Conservation (phyloP, 2,797 vertebrate species). For the Notamacropus eugenii region DNA sequence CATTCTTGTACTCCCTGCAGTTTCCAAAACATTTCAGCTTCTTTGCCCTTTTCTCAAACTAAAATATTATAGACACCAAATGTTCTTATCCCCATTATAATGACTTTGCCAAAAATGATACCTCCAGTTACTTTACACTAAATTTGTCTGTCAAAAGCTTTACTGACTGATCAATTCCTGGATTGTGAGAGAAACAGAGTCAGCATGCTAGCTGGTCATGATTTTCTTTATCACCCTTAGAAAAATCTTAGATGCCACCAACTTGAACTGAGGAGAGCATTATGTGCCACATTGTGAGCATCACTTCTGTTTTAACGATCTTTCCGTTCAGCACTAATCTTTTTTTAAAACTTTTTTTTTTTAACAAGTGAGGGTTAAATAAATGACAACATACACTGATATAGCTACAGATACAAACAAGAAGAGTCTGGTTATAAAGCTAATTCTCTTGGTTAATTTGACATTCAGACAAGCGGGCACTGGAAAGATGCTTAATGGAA, state of each 20-base stretch:
- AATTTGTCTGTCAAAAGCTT: not conserved
- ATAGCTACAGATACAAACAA: conserved; percentile 44
- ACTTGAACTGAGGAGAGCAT: not conserved
- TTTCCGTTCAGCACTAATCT: not conserved
- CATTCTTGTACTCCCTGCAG: accelerated
- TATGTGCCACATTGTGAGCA: not conserved
- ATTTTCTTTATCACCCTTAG: not conserved
- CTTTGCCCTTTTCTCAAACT: not conserved
- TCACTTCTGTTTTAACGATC: not conserved
- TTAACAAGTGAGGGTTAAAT: conserved; percentile 1
- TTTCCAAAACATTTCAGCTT: not conserved
- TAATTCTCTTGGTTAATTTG: conserved; percentile 64
- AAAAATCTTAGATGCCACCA: not conserved
- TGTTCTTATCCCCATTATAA: not conserved
- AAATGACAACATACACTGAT: not conserved
- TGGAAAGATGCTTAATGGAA: conserved; percentile 54
- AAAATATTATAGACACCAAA: not conserved
- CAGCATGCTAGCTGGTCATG: accelerated
- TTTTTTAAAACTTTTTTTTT: not conserved
- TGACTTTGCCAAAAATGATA: not conserved
- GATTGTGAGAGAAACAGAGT: not conserved
- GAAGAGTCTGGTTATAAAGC: conserved; percentile 55
- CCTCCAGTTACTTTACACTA: not conserved
- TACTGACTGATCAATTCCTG: not conserved
- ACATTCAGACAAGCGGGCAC: conserved; percentile 63